Base-by-base conservation (phyloP, 2,797 vertebrate species). In the Pogonophryne albipinna region DNA sequence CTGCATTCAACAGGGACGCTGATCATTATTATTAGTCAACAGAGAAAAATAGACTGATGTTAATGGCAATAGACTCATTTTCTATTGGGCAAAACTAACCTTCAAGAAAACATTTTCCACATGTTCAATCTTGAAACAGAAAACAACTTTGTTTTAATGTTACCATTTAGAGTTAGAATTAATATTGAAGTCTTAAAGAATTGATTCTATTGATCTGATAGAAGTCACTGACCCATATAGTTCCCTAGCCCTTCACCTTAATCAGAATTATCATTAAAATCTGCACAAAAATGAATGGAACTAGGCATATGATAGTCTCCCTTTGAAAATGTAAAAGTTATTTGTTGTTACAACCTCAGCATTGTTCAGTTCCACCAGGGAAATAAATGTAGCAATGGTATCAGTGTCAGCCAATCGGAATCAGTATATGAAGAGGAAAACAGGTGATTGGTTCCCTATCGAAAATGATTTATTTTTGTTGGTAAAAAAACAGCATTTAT, bases 11-110 rank as follows among this genome's bases (percentile, higher is more conserved):
- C 60, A 44, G 65, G 70, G 72, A 57, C 74, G 4, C 50, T 16
- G 49, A 44, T 70, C 61, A 79, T 77, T 65, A 67, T 62, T 60
- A 55, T 51, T 60, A 62, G 78, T 79, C 76, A 78, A 51, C 17
- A 51, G 60, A 69, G 72, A 68, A 52, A 79, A 62, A 64, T 27
- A 8, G 7, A 62, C 12, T 60, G 10, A 57, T 16, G 44, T 16
- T 44, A 14, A 60, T 55, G 41, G 4, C 57, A 61, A 58, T 12
- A 31, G 41, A 55, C 17, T 16, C 4, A 42, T n/a, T 46, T 45
- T 3, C 14, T 57, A 66, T 4, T 62, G n/a, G 12, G 10, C 11
- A 17, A 63, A 19, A n/a, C 10, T 45, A 63, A 53, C 15, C 56
- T 47, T 46, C 19, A 1, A 46, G 14, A 63, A 41, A 76, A 49